phyloP scores from a whole-genome alignment of 2,888 invertebrate genomes.

The Callimorpha dominula region DNA sequence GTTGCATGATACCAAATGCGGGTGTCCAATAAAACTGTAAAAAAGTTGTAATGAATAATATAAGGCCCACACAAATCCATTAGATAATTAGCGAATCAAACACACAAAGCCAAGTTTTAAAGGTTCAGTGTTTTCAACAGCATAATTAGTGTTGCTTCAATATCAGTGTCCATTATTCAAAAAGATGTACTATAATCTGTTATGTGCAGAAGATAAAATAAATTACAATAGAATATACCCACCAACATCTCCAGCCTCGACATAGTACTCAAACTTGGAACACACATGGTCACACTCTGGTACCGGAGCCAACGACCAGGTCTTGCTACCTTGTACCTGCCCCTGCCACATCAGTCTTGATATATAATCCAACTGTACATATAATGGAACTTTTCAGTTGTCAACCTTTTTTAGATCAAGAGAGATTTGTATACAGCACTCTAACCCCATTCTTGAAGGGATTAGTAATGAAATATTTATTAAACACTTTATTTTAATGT shows the following conservation, averaged over 20 bases:
- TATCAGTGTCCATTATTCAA: neutral
- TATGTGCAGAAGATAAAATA: neutral
- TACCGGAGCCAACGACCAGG: conserved; percentile 94
- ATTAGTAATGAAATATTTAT: neutral
- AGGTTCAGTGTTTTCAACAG: no score
- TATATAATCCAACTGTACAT: conserved; percentile 93
- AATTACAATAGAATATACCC: conserved; percentile 55
- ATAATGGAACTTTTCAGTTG: neutral
- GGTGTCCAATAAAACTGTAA: conserved; percentile 94
- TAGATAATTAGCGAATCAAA: neutral
- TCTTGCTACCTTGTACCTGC: conserved; percentile 94
- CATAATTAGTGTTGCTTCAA: no score
- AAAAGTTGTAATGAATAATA: conserved; percentile 19
- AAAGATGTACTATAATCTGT: neutral
- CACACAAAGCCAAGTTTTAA: no score
- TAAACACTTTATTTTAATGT: neutral
- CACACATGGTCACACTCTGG: conserved; percentile 95
- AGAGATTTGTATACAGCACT: no score
- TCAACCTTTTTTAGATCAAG: no score
- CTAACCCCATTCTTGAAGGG: no score
- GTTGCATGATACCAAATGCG: conserved; percentile 97
- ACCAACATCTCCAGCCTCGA: conserved; percentile 95
- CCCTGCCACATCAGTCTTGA: conserved; percentile 97
- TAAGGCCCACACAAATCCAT: neutral
- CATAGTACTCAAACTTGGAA: conserved; percentile 90